Base-by-base conservation (phyloP, 2,888 invertebrate genomes). In the Myopa testacea region DNA sequence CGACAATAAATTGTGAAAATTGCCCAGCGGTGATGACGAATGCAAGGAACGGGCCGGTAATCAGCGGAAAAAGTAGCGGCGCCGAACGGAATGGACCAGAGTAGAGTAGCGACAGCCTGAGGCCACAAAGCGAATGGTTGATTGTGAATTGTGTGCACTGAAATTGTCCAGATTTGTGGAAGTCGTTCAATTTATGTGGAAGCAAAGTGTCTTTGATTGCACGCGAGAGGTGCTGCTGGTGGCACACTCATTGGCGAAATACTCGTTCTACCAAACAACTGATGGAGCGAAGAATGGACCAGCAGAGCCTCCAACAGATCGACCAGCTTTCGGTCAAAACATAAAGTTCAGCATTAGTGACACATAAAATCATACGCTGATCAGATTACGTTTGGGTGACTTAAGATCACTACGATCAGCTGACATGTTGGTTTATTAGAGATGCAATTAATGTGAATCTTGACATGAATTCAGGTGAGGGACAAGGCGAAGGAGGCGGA, bases 1-100 rank as follows among this genome's bases (percentile, higher is more conserved):
- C 40, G 75, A 68, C 76, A 71, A 79, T 85, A 86, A 86, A 86
- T 86, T 86, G 84, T 83, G 82, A 83, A 86, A 86, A 86, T 86
- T 86, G 85, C 84, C 85, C 40, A 19, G 63, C 37, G 65, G 65
- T 34, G 38, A 60, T 52, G 62, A 40, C 72, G 72, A 45, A 72
- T 19, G 60, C 58, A 12, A 16, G 19, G 12, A 69, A 19, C 14
- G 45, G 7, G 26, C 10, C 72, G 65, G 45, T 34, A 26, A 60
- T 60, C 60, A 60, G 37, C 6, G 26, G 63, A 50, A 50, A 50
- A 26, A n/a, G 65, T 7, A 75, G 38, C 62, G 62, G 73, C 14
- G 63, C 26, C 34, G 52, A 12, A 4, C 26, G 34, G n/a, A 4
- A 19, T 26, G 63, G 34, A 63, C 0, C 34, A 12, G 7, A 12